phyloP scores from a whole-genome alignment of 2,888 invertebrate species.

The Cremastinae sp. region DNA sequence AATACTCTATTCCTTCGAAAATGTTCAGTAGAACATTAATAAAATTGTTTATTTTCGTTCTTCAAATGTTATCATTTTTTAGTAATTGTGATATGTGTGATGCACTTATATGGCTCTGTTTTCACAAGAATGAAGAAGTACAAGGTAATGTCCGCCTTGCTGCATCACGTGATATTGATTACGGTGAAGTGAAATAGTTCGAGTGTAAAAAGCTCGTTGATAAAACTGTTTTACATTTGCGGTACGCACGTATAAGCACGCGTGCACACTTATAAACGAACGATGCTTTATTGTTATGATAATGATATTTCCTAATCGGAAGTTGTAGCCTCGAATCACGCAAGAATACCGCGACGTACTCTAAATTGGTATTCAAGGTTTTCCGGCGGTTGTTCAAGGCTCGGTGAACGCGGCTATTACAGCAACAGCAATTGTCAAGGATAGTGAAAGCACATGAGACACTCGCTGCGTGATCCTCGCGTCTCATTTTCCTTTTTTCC shows the following conservation, averaged over 20 bases:
- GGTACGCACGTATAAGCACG: neutral
- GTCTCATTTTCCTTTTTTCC: constrained; percentile 11
- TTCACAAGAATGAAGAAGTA: no score
- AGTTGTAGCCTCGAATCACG: constrained; percentile 61
- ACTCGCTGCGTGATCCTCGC: constrained; percentile 7
- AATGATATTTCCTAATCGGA: constrained; percentile 54
- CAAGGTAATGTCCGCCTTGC: no score
- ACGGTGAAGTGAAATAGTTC: neutral
- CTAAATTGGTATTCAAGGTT: constrained; percentile 69
- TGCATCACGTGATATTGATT: no score
- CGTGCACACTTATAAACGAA: no score
- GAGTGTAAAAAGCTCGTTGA: constrained; percentile 10
- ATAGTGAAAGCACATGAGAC: constrained; percentile 67
- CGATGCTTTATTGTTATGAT: constrained; percentile 31
- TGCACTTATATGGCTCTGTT: no score
- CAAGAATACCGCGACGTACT: constrained; percentile 59
- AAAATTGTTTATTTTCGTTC: no score
- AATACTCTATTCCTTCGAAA: no score
- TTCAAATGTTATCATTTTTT: no score
- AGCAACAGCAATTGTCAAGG: constrained; percentile 65
- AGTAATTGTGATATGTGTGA: no score
- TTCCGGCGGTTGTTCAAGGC: constrained; percentile 67
- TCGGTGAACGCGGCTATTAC: constrained; percentile 52
- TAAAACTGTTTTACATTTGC: constrained; percentile 17
- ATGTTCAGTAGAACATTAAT: no score